Conservation (phyloP, 2,888 invertebrate genomes). For the Pyrgus malvae region DNA sequence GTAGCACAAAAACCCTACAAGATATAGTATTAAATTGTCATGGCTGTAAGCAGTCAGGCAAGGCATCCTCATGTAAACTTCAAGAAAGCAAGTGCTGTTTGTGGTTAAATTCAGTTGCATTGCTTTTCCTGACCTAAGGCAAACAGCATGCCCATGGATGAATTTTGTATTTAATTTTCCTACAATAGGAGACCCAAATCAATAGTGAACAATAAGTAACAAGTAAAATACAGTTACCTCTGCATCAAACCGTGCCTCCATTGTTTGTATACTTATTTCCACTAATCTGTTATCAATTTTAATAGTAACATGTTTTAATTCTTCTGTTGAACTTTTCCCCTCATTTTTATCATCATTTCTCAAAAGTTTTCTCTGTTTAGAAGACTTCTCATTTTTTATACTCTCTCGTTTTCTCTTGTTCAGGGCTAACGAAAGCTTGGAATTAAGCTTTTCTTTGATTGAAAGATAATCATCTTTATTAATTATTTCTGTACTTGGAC, state of each 20-base stretch:
- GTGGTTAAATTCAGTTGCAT: too few relatives aligned
- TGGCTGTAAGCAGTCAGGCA: too few relatives aligned
- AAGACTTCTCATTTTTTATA: slow-evolving; percentile 57
- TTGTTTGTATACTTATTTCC: slow-evolving; percentile 59
- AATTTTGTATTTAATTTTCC: too few relatives aligned
- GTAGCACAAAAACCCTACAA: too few relatives aligned
- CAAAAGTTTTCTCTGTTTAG: slow-evolving; percentile 56
- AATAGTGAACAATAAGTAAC: too few relatives aligned
- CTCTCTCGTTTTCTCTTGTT: slow-evolving; percentile 71
- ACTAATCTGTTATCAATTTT: slow-evolving; percentile 61
- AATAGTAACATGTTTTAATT: slow-evolving; percentile 56
- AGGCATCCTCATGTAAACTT: too few relatives aligned
- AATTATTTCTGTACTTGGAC: slow-evolving; percentile 52
- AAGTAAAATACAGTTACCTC: too few relatives aligned
- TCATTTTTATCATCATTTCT: slow-evolving; percentile 41
- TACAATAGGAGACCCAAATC: too few relatives aligned
- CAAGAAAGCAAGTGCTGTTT: too few relatives aligned
- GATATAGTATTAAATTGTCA: neutral
- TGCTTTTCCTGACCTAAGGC: too few relatives aligned
- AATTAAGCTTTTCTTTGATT: slow-evolving; percentile 71
- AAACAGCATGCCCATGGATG: too few relatives aligned
- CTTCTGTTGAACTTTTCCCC: slow-evolving; percentile 32
- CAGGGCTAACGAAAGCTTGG: slow-evolving; percentile 67
- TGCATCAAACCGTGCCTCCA: slow-evolving; percentile 51
- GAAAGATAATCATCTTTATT: slow-evolving; percentile 71